Percentiles rank a stretch among this genome's conserved stretches.
Conservation (phyloP, 2,888 invertebrate genomes). For the Strigamia maritima region DNA sequence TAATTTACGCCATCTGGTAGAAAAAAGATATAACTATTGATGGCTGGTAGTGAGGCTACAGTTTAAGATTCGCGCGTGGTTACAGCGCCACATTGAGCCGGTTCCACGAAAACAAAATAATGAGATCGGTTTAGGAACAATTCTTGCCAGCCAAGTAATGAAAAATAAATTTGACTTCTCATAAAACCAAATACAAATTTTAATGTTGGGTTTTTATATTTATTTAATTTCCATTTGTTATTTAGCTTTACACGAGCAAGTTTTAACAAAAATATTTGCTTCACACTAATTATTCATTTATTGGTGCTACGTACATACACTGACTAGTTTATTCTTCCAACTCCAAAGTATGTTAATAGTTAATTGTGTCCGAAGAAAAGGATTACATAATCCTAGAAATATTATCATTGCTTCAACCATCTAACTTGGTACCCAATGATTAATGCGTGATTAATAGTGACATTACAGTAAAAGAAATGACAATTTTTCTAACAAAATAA, state of each 20-base stretch:
- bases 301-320: conserved; percentile 1
- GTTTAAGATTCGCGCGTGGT: no score
- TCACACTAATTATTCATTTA: conserved; percentile 10
- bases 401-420: neutral
- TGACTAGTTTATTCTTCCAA: conserved; percentile 21
- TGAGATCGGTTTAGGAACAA: no score
- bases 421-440: conserved; percentile 6
- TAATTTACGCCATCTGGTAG: no score
- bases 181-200: no score
- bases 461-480: neutral
- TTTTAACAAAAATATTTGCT: conserved; percentile 20
- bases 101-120: no score
- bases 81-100: no score
- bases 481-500: neutral
- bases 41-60: no score
- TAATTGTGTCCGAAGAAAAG: conserved; percentile 27
- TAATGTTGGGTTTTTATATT: neutral
- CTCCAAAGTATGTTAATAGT: conserved; percentile 13
- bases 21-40: no score
- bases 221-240: neutral
- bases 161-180: no score
- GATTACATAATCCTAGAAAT: conserved; percentile 19
- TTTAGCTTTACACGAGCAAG: neutral
- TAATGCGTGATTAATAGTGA: conserved; percentile 13
- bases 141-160: no score